A percentile compares a stretch with the other conserved stretches of the same genome.
phyloP scores from a whole-genome alignment of 2,888 invertebrate species.

The Atherix ibis region DNA sequence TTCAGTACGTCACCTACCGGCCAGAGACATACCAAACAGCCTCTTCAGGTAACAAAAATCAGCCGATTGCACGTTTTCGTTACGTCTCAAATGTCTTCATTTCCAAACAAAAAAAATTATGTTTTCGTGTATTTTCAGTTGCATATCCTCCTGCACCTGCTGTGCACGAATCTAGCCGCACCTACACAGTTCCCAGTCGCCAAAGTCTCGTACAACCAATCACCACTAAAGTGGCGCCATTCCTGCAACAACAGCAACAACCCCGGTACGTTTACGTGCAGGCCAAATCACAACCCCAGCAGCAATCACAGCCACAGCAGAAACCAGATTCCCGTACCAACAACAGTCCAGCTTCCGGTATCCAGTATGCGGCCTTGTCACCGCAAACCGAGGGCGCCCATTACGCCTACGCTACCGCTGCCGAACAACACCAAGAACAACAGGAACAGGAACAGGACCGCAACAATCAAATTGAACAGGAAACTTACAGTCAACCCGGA shows the following conservation, averaged over 20 bases:
- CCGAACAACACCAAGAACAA: too few relatives aligned
- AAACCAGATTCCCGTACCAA: not conserved
- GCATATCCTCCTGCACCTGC: constrained; percentile 4
- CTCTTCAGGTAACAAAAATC: too few relatives aligned
- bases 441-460: not conserved
- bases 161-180: constrained; percentile 11
- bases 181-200: constrained; percentile 10
- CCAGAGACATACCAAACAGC: too few relatives aligned
- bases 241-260: constrained; percentile 8
- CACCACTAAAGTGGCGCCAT: constrained; percentile 1
- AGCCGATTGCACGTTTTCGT: too few relatives aligned
- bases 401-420: constrained; percentile 2
- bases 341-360: too few relatives aligned
- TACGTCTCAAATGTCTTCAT: too few relatives aligned
- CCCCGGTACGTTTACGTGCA: constrained; percentile 14
- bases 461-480: too few relatives aligned
- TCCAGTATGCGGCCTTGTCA: constrained; percentile 4
- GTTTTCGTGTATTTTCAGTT: too few relatives aligned
- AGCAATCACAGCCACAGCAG: constrained; percentile 6
- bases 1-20: too few relatives aligned
- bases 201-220: constrained; percentile 5
- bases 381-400: constrained; percentile 1
- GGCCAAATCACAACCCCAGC: constrained; percentile 13
- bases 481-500: too few relatives aligned
- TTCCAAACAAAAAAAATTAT: too few relatives aligned